Conservation (phyloP, 2,888 invertebrate species). For the Mythimna ferrago region DNA sequence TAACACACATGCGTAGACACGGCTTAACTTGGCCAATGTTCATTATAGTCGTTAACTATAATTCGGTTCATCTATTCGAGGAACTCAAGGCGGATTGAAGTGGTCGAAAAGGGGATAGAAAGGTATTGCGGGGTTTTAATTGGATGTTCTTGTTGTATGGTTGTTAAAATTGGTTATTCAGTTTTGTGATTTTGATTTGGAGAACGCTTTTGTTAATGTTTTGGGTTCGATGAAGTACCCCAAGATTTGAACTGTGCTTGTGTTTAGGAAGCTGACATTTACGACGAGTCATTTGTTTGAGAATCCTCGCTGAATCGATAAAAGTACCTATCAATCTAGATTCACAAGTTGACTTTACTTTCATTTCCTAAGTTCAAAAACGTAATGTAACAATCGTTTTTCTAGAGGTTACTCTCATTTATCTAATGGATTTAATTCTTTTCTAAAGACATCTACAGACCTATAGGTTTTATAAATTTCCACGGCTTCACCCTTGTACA, state of each 20-base stretch:
- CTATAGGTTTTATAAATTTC: no score
- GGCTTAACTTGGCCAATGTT: constrained; percentile 62
- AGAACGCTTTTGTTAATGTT: background rate
- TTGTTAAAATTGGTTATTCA: background rate
- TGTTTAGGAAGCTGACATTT: background rate
- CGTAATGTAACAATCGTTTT: background rate
- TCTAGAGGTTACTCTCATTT: background rate
- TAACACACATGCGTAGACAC: constrained; percentile 74
- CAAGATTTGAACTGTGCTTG: background rate
- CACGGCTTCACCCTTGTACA: no score
- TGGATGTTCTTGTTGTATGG: constrained; percentile 15
- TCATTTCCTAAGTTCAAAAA: background rate
- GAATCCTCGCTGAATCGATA: background rate
- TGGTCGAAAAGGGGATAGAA: constrained; percentile 13
- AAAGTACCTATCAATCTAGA: constrained; percentile 6
- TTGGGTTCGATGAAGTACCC: background rate
- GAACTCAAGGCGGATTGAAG: constrained; percentile 29
- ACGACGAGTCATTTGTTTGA: background rate
- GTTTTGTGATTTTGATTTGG: background rate
- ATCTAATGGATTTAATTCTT: background rate
- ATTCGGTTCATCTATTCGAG: constrained; percentile 54
- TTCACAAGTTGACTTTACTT: background rate
- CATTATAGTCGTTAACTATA: constrained; percentile 67
- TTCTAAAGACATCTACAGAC: background rate
- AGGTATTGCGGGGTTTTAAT: constrained; percentile 31